Conservation (phyloP, 2,797 vertebrate species). For the Phoxinus dragarum region DNA sequence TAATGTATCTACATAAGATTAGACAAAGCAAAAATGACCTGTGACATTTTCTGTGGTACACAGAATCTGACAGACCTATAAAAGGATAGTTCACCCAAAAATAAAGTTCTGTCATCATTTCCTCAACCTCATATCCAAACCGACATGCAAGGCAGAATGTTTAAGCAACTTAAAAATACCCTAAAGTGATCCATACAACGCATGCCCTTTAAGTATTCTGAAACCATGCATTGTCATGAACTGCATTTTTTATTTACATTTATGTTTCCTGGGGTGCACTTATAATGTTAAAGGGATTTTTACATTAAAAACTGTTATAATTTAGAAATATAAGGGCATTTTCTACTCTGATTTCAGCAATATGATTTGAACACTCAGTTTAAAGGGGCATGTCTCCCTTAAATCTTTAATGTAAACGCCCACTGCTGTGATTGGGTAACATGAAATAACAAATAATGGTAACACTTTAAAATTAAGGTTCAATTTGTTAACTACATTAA, state of each 20-base stretch:
- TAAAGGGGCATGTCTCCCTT: neutral
- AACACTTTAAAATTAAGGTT: neutral
- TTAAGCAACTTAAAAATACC: neutral
- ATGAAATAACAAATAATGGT: neutral
- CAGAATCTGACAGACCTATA: conserved; percentile 31
- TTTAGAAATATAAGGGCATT: neutral
- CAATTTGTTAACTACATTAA: neutral
- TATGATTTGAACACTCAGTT: neutral
- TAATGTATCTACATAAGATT: conserved; percentile 48
- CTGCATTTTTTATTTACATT: neutral
- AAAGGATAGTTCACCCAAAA: neutral
- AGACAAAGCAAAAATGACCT: neutral
- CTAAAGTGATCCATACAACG: neutral
- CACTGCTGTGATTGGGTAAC: neutral
- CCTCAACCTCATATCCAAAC: neutral
- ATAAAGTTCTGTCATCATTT: neutral
- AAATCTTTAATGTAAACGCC: neutral
- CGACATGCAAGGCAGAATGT: neutral
- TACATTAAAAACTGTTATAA: neutral
- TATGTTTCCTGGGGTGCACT: neutral
- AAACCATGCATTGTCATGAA: neutral
- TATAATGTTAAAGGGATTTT: neutral
- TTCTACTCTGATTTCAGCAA: neutral
- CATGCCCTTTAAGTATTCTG: neutral
- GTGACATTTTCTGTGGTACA: conserved; percentile 24